Base-by-base conservation (phyloP, 2,797 vertebrate genomes). In the Neomorphus geoffroyi region DNA sequence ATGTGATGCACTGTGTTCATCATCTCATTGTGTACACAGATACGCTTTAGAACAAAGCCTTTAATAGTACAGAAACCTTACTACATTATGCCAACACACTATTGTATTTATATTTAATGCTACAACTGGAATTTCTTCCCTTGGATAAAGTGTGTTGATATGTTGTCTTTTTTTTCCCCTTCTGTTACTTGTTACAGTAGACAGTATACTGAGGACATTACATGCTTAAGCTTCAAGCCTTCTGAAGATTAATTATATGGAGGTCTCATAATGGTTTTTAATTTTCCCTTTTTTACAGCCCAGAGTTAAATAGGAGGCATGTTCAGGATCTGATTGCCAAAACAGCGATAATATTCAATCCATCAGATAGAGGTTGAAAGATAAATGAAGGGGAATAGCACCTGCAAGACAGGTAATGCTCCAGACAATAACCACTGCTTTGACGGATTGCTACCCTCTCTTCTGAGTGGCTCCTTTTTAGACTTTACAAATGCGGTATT, bases 1-100 rank as follows among this genome's bases (percentile, higher is more conserved):
- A 97, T 97, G 97, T 98, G 97, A 98, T 98, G 98, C 98, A 98
- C 98, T 97, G 96, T 97, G 97, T 97, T 98, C 97, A 98, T 98
- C 98, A 97, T 98, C 96, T 97, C 96, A 97, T 97, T 98, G 97
- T 98, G 97, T 98, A 98, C 97, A 98, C 95, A 98, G 97, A 98
- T 98, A 98, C 48, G 97, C 97, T 97, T 98, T 97, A 98, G 97
- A 98, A 98, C 97, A 98, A 98, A 98, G 98, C 97, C 96, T 98
- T 98, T 97, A 98, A 98, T 98, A 98, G 98, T 57, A 80, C 97
- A 94, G 93, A 93, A 97, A 97, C 96, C 96, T 97, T 97, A 96
- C 95, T 97, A 97, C 97, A 97, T 97, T 97, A 98, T 98, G 97
- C 97, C 97, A 97, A 98, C 97, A 97, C 94, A 94, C 95, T 93